phyloP scores from a whole-genome alignment of 2,797 vertebrate species.

The Neosilurus hyrtlii region DNA sequence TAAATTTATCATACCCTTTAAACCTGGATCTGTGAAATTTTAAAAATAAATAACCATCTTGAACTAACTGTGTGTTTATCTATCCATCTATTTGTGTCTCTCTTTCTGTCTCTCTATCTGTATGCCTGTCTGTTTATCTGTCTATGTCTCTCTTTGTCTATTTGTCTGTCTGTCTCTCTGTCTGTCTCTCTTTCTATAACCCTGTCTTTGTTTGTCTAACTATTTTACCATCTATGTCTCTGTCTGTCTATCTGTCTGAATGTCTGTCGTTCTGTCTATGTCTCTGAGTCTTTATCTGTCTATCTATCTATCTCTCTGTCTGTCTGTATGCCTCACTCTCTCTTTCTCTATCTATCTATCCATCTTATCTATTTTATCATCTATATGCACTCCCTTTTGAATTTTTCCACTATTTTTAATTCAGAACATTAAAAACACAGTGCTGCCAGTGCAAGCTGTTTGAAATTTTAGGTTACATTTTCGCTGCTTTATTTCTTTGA shows the following conservation, averaged over 20 bases:
- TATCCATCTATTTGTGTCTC: background rate
- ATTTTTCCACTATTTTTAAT: background rate
- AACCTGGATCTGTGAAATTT: background rate
- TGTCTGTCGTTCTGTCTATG: background rate
- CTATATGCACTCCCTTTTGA: background rate
- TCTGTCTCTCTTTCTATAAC: background rate
- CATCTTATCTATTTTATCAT: too few species aligned
- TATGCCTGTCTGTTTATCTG: background rate
- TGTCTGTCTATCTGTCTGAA: background rate
- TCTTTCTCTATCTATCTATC: too few species aligned
- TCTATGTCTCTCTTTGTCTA: background rate
- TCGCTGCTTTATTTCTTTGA: background rate
- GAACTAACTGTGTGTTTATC: background rate
- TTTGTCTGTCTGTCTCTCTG: background rate
- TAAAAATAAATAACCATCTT: background rate
- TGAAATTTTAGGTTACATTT: background rate
- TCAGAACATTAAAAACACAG: background rate
- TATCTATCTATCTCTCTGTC: background rate
- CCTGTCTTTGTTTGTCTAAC: background rate
- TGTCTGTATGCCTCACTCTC: too few species aligned
- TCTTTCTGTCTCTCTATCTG: background rate
- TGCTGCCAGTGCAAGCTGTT: background rate
- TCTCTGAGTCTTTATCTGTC: background rate
- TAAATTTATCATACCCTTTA: too few species aligned
- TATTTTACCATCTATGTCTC: too few species aligned